These are phyloP conservation scores for Napeogenes sylphis DNA, from an alignment of 2,888 invertebrate genomes.

Conservation along the genomic window DNA sequence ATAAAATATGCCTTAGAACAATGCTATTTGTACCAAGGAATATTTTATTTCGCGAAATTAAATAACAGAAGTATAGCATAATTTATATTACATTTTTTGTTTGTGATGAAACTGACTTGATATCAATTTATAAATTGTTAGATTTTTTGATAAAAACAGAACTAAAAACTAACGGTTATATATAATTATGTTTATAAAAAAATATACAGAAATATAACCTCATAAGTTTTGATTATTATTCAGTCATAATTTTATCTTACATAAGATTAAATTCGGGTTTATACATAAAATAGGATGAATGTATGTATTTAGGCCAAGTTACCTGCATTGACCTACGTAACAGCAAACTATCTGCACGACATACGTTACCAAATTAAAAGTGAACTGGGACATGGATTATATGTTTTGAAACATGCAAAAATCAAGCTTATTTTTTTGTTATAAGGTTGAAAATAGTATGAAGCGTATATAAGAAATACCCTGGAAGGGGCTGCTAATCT, in stretches of 20 bases:
- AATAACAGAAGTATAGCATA: background rate
- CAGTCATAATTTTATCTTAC: too few relatives aligned
- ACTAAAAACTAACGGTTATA: too few relatives aligned
- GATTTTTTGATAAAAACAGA: too few relatives aligned
- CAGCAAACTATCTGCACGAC: conserved; percentile 34
- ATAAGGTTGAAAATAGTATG: background rate
- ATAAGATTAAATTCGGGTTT: too few relatives aligned
- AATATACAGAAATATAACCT: too few relatives aligned
- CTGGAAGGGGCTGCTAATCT: conserved; percentile 12
- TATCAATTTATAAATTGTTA: too few relatives aligned
- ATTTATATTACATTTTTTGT: background rate
- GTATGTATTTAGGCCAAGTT: conserved; percentile 24
- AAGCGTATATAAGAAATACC: conserved; percentile 7
- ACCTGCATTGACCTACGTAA: conserved; percentile 35
- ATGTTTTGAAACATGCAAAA: conserved; percentile 8
- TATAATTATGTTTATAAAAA: too few relatives aligned
- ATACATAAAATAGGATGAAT: too few relatives aligned
- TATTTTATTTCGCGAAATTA: conserved; percentile 13
- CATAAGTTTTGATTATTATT: too few relatives aligned
- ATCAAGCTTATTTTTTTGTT: background rate
- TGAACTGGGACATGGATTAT: conserved; percentile 29
- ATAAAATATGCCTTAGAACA: conserved; percentile 22
- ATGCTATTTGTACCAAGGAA: background rate
- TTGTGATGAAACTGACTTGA: background rate
- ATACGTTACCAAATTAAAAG: conserved; percentile 37